phyloP scores from a whole-genome alignment of 2,888 invertebrate species.

The Lasius platythorax region DNA sequence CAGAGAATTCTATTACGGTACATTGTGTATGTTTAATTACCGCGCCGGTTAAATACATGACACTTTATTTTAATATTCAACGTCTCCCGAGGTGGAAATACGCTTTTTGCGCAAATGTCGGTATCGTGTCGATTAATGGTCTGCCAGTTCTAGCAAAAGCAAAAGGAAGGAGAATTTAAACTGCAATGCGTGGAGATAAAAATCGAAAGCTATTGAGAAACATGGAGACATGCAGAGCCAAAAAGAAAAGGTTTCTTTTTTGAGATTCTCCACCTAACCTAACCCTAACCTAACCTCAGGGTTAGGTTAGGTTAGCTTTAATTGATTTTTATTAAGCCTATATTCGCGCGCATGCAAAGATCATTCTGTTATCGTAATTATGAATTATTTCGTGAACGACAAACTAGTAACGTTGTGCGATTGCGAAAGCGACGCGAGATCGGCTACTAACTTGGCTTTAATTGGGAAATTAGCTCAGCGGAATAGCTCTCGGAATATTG shows the following conservation, averaged over 20 bases:
- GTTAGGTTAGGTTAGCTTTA: not conserved
- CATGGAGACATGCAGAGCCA: not conserved
- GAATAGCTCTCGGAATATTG: slow-evolving; percentile 51
- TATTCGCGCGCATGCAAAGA: not conserved
- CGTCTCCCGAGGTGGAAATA: slow-evolving; percentile 12
- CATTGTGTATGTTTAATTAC: slow-evolving; percentile 47
- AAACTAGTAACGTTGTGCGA: not conserved
- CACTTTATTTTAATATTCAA: slow-evolving; percentile 50
- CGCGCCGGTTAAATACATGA: slow-evolving; percentile 31
- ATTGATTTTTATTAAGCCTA: not conserved
- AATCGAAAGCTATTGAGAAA: not conserved
- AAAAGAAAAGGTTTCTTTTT: not conserved
- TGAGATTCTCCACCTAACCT: not conserved
- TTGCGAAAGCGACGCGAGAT: not conserved
- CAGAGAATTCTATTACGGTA: slow-evolving; percentile 14
- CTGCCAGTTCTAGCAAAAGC: not conserved
- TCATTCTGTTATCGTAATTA: slow-evolving; percentile 5
- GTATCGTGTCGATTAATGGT: slow-evolving; percentile 17
- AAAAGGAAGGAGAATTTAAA: not conserved
- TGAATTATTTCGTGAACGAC: not conserved
- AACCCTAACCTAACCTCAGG: too few relatives aligned
- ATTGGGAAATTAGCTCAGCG: slow-evolving; percentile 65
- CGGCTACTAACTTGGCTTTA: slow-evolving; percentile 27
- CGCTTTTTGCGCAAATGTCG: slow-evolving; percentile 18
- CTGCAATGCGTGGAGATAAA: not conserved